These are phyloP conservation scores for Chloromyia formosa DNA, from an alignment of 2,888 invertebrate species.

Conservation along the genomic window DNA sequence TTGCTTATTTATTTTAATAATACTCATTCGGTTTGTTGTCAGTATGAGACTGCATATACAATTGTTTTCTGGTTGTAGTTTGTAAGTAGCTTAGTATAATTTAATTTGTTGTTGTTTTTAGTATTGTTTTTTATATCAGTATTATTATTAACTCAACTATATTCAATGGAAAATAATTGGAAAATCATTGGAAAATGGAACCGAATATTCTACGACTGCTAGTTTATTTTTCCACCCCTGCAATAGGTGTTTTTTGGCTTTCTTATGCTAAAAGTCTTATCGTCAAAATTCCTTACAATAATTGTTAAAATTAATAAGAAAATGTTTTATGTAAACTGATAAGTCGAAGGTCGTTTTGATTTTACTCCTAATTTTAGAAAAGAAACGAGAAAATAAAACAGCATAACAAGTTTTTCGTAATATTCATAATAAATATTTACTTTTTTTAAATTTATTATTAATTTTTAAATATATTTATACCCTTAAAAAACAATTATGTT, in stretches of 20 bases:
- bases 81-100: no score
- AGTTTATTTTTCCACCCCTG: conserved; percentile 29
- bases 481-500: background rate
- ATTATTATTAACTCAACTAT: no score
- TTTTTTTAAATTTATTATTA: background rate
- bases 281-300: background rate
- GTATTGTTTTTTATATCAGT: no score
- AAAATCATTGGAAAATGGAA: no score
- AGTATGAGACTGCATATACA: no score
- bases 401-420: background rate
- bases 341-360: background rate
- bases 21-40: background rate
- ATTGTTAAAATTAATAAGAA: background rate
- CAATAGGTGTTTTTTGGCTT: conserved; percentile 9
- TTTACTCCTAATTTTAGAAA: background rate
- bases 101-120: no score
- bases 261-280: background rate
- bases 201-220: background rate
- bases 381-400: background rate
- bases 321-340: no score
- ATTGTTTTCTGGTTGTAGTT: no score
- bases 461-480: background rate
- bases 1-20: background rate
- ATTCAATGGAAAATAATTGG: no score
- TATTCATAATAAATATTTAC: conserved; percentile 9